A percentile compares a stretch with the other conserved stretches of the same genome.
phyloP scores from a whole-genome alignment of 2,113 vertebrate genomes.

The Etheostoma cragini region DNA sequence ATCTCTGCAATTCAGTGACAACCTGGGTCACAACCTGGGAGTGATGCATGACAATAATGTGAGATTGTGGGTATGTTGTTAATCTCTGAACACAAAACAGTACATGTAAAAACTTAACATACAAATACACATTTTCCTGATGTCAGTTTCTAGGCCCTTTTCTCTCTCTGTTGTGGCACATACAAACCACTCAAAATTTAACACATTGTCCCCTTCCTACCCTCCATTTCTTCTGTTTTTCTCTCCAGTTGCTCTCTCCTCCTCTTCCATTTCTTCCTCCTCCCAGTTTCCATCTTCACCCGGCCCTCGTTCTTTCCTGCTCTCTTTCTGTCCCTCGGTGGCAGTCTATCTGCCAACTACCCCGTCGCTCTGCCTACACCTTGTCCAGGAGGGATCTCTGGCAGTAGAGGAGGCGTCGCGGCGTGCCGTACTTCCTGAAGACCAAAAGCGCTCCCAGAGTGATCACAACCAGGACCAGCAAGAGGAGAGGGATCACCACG shows the following conservation, averaged over 20 bases:
- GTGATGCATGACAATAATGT: not conserved
- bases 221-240: constrained; percentile 30
- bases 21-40: too few relatives aligned
- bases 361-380: constrained; percentile 83
- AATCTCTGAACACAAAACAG: constrained; percentile 65
- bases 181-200: constrained; percentile 67
- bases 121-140: constrained; percentile 82
- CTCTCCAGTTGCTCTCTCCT: constrained; percentile 46
- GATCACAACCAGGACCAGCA: constrained; percentile 87
- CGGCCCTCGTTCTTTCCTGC: constrained; percentile 35
- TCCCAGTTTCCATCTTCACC: constrained; percentile 34
- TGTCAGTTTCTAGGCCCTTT: constrained; percentile 70
- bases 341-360: constrained; percentile 65
- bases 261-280: constrained; percentile 24
- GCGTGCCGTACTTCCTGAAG: constrained; percentile 91
- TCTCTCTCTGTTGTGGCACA: constrained; percentile 51
- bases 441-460: constrained; percentile 88
- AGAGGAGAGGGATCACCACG: constrained; percentile 87
- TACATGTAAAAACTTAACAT: constrained; percentile 75
- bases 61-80: constrained; percentile 47
- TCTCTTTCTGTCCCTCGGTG: constrained; percentile 62
- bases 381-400: constrained; percentile 94
- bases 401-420: constrained; percentile 91
- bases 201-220: constrained; percentile 34
- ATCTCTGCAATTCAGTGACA: too few relatives aligned